Conservation (phyloP, 1,140 invertebrate species). For the Orius insidiosus region DNA sequence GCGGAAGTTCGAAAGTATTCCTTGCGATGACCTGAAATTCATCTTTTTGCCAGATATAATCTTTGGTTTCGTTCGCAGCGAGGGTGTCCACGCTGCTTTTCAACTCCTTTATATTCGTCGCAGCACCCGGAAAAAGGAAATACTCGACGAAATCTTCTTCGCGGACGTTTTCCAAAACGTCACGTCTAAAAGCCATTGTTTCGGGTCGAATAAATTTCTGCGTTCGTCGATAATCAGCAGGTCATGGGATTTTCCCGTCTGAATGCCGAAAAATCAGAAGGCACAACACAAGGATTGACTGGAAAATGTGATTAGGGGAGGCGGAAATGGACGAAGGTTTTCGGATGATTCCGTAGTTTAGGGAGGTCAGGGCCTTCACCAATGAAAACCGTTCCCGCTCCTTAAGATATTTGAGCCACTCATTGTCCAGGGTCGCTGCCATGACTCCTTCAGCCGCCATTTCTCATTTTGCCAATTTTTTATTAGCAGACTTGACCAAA, state of each 20-base stretch:
- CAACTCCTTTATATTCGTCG: neutral
- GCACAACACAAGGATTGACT: slow-evolving; percentile 9
- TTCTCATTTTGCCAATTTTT: too few relatives aligned
- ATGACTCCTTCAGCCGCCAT: too few relatives aligned
- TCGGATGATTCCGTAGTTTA: too few relatives aligned
- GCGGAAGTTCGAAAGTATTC: slow-evolving; percentile 26
- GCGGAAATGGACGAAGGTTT: too few relatives aligned
- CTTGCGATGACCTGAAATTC: slow-evolving; percentile 32
- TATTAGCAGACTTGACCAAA: too few relatives aligned
- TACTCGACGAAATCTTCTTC: slow-evolving; percentile 53
- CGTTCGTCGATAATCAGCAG: too few relatives aligned
- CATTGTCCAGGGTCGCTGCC: too few relatives aligned
- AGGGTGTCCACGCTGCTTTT: slow-evolving; percentile 2
- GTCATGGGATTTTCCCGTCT: neutral
- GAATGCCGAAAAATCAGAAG: slow-evolving; percentile 13
- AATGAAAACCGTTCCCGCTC: too few relatives aligned
- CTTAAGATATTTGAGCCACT: too few relatives aligned
- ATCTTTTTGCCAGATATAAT: slow-evolving; percentile 53
- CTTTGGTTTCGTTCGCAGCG: slow-evolving; percentile 19
- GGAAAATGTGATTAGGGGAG: too few relatives aligned
- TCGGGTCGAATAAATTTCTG: too few relatives aligned
- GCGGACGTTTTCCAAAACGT: slow-evolving; percentile 30
- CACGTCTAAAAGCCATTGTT: slow-evolving; percentile 13
- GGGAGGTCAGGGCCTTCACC: too few relatives aligned
- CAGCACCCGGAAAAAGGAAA: slow-evolving; percentile 37